Conservation (phyloP, 1,140 invertebrate genomes). For the Cydia splendana region DNA sequence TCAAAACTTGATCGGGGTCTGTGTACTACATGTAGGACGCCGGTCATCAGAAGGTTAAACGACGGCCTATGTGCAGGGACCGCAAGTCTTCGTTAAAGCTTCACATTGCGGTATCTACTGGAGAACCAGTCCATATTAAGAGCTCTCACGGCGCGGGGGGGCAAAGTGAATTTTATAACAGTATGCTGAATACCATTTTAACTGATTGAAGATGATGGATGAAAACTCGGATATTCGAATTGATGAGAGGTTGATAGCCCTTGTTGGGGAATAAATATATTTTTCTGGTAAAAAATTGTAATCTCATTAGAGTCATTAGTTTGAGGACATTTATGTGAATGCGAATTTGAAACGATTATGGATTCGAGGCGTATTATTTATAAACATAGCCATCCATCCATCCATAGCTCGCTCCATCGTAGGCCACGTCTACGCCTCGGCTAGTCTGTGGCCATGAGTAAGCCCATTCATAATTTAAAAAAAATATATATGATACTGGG, state of each 20-base stretch:
- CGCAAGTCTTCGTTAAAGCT: too few relatives aligned
- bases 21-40: too few relatives aligned
- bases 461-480: too few relatives aligned
- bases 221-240: constrained; percentile 19
- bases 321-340: not conserved
- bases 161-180: constrained; percentile 79
- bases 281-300: constrained; percentile 1
- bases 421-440: too few relatives aligned
- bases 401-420: too few relatives aligned
- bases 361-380: not conserved
- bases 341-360: not conserved
- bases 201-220: constrained; percentile 26
- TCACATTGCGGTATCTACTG: not conserved
- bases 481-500: not conserved
- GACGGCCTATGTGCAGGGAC: too few relatives aligned
- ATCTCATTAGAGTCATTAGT: not conserved
- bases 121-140: constrained; percentile 44
- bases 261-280: constrained; percentile 17
- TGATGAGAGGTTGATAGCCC: constrained; percentile 18
- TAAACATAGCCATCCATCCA: too few relatives aligned
- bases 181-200: constrained; percentile 51
- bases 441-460: too few relatives aligned
- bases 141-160: constrained; percentile 50
- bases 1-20: too few relatives aligned
- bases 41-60: too few relatives aligned